phyloP scores from a whole-genome alignment of 2,888 invertebrate genomes.

The Oligia latruncula region DNA sequence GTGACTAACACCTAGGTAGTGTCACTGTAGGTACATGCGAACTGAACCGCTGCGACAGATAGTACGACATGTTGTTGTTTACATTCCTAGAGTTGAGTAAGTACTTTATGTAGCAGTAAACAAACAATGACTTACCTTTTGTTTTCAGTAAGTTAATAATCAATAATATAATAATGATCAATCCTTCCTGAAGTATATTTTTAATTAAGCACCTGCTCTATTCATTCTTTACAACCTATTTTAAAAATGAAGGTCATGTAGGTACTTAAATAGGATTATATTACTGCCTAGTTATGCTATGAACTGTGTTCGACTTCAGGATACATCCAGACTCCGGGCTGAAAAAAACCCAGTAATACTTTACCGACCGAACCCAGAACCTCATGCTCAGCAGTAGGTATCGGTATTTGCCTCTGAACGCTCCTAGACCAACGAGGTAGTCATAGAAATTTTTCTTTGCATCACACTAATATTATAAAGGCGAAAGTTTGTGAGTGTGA shows the following conservation, averaged over 20 bases:
- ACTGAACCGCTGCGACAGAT: constrained; percentile 38
- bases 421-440: neutral
- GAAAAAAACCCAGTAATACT: neutral
- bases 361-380: neutral
- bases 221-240: constrained; percentile 11
- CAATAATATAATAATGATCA: neutral
- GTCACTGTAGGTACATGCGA: constrained; percentile 19
- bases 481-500: no score
- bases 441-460: no score
- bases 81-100: constrained; percentile 43
- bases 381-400: neutral
- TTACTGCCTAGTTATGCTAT: constrained; percentile 3
- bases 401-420: no score
- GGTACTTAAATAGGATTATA: neutral
- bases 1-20: constrained; percentile 43
- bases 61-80: constrained; percentile 48
- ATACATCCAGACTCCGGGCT: neutral
- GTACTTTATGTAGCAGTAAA: constrained; percentile 31
- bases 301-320: neutral
- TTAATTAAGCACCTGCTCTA: constrained; percentile 7
- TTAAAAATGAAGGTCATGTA: constrained; percentile 36
- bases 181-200: neutral
- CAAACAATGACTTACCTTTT: constrained; percentile 15
- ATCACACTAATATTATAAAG: no score
- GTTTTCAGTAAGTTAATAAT: constrained; percentile 8